phyloP scores from a whole-genome alignment of 2,113 vertebrate genomes.

The Indicator indicator region DNA sequence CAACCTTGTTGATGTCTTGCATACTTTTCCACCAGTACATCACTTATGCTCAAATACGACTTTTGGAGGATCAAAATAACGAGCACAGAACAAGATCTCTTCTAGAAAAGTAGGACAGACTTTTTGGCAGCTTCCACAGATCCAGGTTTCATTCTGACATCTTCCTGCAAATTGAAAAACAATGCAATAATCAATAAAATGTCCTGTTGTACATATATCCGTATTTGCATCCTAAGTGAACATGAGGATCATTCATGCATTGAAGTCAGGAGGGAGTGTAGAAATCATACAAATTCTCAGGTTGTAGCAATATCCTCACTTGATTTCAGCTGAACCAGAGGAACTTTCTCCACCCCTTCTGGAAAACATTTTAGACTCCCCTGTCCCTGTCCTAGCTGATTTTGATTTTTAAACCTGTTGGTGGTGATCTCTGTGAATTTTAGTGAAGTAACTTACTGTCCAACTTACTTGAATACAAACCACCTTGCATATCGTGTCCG shows the following conservation, averaged over 20 bases:
- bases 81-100: not conserved
- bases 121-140: not conserved
- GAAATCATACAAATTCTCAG: not conserved
- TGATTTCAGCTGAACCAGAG: not conserved
- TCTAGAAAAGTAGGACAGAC: not conserved
- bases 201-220: not conserved
- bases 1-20: not conserved
- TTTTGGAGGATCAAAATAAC: not conserved
- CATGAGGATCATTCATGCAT: not conserved
- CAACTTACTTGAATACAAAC: not conserved
- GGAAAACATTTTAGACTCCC: not conserved
- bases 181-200: not conserved
- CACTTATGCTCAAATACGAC: not conserved
- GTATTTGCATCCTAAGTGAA: not conserved
- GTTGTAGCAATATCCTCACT: not conserved
- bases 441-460: not conserved
- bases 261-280: not conserved
- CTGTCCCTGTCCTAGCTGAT: not conserved
- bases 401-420: not conserved
- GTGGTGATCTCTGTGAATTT: not conserved
- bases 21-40: not conserved
- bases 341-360: accelerated
- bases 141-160: not conserved
- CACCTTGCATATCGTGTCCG: accelerated
- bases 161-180: not conserved